Conservation (phyloP, 2,888 invertebrate species). For the Eupithecia pulchellata region DNA sequence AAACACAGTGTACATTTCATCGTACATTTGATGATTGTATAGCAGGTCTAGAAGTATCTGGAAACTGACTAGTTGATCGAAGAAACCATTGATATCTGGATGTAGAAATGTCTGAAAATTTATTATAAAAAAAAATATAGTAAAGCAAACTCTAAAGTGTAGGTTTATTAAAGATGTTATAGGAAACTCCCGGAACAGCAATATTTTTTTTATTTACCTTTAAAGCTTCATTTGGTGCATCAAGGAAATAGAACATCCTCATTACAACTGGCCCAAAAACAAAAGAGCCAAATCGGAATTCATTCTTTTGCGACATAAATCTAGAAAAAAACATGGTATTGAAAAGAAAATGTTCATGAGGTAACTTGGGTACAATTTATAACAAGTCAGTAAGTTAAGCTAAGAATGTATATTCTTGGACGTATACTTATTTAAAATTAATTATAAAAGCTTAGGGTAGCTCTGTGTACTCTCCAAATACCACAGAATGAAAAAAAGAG, state of each 20-base stretch:
- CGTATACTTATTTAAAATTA: too few relatives aligned
- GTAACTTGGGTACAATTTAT: neutral
- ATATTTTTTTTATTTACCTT: constrained; percentile 63
- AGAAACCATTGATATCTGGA: constrained; percentile 87
- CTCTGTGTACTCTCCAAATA: too few relatives aligned
- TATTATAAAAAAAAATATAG: too few relatives aligned
- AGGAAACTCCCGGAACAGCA: too few relatives aligned
- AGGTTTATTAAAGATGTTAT: too few relatives aligned
- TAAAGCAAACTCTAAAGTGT: too few relatives aligned
- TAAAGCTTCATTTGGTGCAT: constrained; percentile 88
- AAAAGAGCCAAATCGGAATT: constrained; percentile 91
- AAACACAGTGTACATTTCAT: constrained; percentile 87
- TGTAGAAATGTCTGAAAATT: constrained; percentile 87
- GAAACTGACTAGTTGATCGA: constrained; percentile 89
- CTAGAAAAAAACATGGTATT: constrained; percentile 61
- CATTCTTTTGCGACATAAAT: constrained; percentile 89
- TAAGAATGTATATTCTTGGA: too few relatives aligned
- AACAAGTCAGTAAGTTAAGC: neutral
- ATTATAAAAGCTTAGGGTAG: too few relatives aligned
- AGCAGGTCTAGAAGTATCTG: constrained; percentile 90
- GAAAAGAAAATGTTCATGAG: neutral
- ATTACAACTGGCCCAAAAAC: constrained; percentile 93
- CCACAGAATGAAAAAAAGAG: too few relatives aligned
- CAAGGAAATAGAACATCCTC: constrained; percentile 90
- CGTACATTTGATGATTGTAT: constrained; percentile 88